phyloP scores from a whole-genome alignment of 2,797 vertebrate genomes.

The Sebastes alutus region DNA sequence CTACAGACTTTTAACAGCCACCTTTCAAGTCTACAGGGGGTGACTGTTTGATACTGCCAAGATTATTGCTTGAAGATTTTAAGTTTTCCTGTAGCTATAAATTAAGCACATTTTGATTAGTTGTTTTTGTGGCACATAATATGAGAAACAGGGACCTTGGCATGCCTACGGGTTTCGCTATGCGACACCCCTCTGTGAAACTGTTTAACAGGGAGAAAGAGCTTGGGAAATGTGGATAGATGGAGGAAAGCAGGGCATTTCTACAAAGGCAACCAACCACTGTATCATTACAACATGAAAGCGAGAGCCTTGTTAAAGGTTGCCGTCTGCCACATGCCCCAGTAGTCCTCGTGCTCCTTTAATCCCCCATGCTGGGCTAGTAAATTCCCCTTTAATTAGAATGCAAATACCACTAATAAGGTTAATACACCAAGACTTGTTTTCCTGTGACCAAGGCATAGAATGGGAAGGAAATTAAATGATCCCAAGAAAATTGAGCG shows the following conservation, averaged over 20 bases:
- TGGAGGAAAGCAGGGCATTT: conserved; percentile 34
- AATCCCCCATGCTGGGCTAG: conserved; percentile 73
- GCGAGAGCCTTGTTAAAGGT: conserved; percentile 68
- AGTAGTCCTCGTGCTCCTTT: conserved; percentile 49
- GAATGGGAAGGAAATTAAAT: conserved; percentile 54
- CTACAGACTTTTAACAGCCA: background rate
- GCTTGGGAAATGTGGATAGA: conserved; percentile 27
- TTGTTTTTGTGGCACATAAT: conserved; percentile 37
- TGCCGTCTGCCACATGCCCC: conserved; percentile 62
- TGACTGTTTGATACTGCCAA: conserved; percentile 7
- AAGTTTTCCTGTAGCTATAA: conserved; percentile 22
- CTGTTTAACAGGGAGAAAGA: conserved; percentile 14
- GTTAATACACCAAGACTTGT: conserved; percentile 74
- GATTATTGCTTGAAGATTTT: conserved; percentile 20
- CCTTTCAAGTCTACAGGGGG: background rate
- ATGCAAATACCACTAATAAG: conserved; percentile 79
- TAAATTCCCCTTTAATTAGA: conserved; percentile 80
- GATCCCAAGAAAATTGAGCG: conserved; percentile 44
- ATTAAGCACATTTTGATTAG: conserved; percentile 39
- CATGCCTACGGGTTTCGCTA: conserved; percentile 11
- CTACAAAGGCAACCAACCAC: conserved; percentile 50
- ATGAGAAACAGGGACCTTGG: conserved; percentile 2
- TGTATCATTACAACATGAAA: conserved; percentile 66
- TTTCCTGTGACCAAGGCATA: conserved; percentile 53
- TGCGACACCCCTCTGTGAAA: conserved; percentile 34